phyloP scores from a whole-genome alignment of 53 echinoderm and acorn worm species.

The Paracentrotus lividus region DNA sequence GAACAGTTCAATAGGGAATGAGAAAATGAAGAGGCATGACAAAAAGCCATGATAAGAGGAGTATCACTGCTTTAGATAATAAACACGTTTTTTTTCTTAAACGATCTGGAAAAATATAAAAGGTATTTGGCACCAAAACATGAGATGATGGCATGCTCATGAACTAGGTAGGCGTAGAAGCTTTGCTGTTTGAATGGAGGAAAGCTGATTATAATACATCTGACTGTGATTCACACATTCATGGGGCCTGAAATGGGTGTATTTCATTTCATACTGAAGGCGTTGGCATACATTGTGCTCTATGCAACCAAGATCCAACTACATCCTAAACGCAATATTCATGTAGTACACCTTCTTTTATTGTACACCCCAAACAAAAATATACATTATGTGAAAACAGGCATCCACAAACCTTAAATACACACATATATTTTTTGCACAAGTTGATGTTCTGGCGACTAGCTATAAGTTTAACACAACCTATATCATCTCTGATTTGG shows the following conservation, averaged over 20 bases:
- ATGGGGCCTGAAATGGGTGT: slow-evolving; percentile 23
- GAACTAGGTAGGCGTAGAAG: background rate
- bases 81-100: too few species aligned
- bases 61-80: background rate
- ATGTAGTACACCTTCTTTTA: background rate
- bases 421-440: too few species aligned
- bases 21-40: background rate
- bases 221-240: slow-evolving; percentile 37
- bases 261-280: background rate
- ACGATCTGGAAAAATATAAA: too few species aligned
- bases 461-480: too few species aligned
- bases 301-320: background rate
- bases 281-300: background rate
- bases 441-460: too few species aligned
- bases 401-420: too few species aligned
- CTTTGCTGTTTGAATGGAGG: background rate
- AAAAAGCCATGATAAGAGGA: background rate
- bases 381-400: background rate
- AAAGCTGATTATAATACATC: slow-evolving; percentile 26
- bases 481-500: too few species aligned
- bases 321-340: background rate
- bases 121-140: background rate
- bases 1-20: background rate
- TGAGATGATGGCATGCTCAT: background rate
- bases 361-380: background rate